Evolutionary conservation across 1,140 invertebrate genomes (phyloP).

Genomic region (Drosophila lowei): DNA sequence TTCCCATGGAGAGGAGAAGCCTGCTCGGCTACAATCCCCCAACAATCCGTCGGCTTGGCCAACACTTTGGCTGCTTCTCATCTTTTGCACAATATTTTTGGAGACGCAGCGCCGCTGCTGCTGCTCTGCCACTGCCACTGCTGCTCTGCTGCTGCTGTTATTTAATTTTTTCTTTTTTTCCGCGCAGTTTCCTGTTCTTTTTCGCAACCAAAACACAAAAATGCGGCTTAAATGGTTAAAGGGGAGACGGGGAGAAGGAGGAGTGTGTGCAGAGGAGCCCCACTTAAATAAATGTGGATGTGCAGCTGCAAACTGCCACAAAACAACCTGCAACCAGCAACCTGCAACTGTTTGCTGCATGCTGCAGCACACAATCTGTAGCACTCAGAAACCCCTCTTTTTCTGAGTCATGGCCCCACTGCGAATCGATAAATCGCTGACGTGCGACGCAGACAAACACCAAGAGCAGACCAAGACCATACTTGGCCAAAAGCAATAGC

Average conservation of each 20-base stretch:
- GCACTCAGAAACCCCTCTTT: slow-evolving; percentile 15
- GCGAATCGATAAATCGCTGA: slow-evolving; percentile 72
- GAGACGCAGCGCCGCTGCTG: slow-evolving; percentile 9
- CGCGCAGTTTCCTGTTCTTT: slow-evolving; percentile 76
- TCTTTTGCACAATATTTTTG: slow-evolving; percentile 67
- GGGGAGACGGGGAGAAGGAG: slow-evolving; percentile 2
- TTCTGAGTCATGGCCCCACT: slow-evolving; percentile 69
- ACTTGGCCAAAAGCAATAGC: slow-evolving; percentile 14
- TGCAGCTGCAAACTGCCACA: slow-evolving; percentile 51
- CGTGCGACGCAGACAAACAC: slow-evolving; percentile 63
- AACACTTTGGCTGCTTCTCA: slow-evolving; percentile 59
- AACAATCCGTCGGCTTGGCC: slow-evolving; percentile 35
- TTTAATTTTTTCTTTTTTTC: slow-evolving; percentile 37
- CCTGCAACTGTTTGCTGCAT: slow-evolving; percentile 53
- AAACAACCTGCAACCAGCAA: slow-evolving; percentile 30
- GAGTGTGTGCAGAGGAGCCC: slow-evolving; percentile 28
- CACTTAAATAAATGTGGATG: slow-evolving; percentile 62
- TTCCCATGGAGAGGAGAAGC: slow-evolving; percentile 40
- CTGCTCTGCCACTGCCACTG: not conserved
- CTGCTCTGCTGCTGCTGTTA: slow-evolving; percentile 22
- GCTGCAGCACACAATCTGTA: slow-evolving; percentile 39
- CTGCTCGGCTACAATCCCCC: slow-evolving; percentile 74
- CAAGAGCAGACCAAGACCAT: slow-evolving; percentile 35
- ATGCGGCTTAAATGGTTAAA: slow-evolving; percentile 68
- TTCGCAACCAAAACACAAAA: slow-evolving; percentile 69